Percentiles rank a stretch among this genome's conserved stretches.
Conservation (phyloP, 1,140 invertebrate species). For the Pogonus chalceus region DNA sequence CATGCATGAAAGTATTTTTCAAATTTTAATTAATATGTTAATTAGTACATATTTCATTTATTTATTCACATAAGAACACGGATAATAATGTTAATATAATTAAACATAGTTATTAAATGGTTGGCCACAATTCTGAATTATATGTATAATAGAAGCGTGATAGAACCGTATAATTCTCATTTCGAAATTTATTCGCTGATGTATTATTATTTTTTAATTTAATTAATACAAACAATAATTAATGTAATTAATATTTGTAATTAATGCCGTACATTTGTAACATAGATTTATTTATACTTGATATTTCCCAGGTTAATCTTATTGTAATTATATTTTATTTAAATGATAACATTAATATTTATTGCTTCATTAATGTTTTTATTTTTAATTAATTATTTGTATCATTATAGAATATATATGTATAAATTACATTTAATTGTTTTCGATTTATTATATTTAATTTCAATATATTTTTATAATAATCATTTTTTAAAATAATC, state of each 20-base stretch:
- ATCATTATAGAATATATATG: too few relatives aligned
- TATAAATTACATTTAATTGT: too few relatives aligned
- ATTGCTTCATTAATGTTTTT: too few relatives aligned
- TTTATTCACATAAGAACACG: background rate
- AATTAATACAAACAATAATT: slow-evolving; percentile 3
- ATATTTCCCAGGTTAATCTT: background rate
- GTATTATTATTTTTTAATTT: slow-evolving; percentile 1
- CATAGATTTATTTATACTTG: background rate
- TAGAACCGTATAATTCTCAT: background rate
- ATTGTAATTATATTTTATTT: background rate
- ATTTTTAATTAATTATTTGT: too few relatives aligned
- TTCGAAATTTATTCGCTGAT: background rate
- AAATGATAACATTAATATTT: too few relatives aligned
- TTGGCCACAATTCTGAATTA: background rate
- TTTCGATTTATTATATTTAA: too few relatives aligned
- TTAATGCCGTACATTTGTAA: background rate
- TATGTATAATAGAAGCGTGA: background rate
- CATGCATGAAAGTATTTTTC: too few relatives aligned
- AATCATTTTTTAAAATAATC: too few relatives aligned
- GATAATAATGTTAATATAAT: background rate
- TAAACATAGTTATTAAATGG: background rate
- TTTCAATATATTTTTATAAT: too few relatives aligned
- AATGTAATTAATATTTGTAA: background rate
- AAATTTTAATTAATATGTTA: slow-evolving; percentile 3
- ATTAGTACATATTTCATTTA: background rate